phyloP scores from a whole-genome alignment of 2,113 vertebrate species.

The Pseudolaguvia tuberculata region DNA sequence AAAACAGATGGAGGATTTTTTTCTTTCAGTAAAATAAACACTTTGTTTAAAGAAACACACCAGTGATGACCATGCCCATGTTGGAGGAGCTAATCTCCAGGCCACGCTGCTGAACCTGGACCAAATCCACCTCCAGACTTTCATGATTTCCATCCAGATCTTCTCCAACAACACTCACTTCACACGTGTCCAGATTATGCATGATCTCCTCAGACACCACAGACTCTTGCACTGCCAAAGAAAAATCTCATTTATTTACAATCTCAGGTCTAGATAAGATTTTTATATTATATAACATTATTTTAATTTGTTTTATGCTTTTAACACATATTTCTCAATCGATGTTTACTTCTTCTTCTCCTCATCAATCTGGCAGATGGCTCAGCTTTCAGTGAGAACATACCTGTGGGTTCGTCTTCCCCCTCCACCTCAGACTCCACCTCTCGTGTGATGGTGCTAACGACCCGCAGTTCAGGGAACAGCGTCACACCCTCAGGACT shows the following conservation, averaged over 20 bases:
- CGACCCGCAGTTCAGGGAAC: conserved; percentile 91
- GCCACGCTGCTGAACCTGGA: conserved; percentile 80
- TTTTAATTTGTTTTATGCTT: background rate
- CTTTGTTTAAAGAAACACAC: conserved; percentile 56
- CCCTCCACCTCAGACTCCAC: conserved; percentile 80
- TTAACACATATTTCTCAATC: conserved; percentile 45
- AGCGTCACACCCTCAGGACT: conserved; percentile 82
- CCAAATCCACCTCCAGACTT: conserved; percentile 83
- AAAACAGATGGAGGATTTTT: background rate
- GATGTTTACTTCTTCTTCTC: conserved; percentile 26
- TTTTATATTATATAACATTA: background rate
- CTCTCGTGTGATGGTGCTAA: conserved; percentile 93
- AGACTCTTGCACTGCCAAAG: conserved; percentile 86
- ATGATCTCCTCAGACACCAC: conserved; percentile 97
- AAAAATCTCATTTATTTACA: background rate
- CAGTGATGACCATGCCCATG: conserved; percentile 84
- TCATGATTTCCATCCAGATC: conserved; percentile 87
- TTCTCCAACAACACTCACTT: conserved; percentile 84
- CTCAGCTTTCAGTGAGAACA: conserved; percentile 11
- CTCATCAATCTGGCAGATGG: conserved; percentile 57
- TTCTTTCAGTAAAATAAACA: background rate
- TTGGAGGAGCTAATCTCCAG: conserved; percentile 86
- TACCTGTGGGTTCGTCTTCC: conserved; percentile 89
- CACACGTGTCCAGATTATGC: conserved; percentile 94
- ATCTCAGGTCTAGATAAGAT: background rate